These are phyloP conservation scores for Plecotus auritus DNA, from an alignment of 2,113 vertebrate species.

Conservation along the genomic window DNA sequence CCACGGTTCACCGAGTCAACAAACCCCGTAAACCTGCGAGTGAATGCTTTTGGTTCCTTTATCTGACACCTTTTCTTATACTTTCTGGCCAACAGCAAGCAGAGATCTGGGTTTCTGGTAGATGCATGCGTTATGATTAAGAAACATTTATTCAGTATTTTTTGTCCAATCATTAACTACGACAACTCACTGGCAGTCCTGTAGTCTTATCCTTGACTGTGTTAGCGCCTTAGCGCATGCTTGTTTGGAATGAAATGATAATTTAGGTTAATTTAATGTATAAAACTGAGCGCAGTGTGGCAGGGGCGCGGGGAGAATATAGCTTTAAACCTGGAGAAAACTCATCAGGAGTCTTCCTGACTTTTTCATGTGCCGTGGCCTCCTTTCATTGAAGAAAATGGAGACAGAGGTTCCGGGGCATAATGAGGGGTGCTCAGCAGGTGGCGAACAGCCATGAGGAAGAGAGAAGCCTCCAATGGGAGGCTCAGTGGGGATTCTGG, in stretches of 20 bases:
- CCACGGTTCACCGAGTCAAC: background rate
- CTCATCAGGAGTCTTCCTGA: background rate
- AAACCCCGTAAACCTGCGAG: background rate
- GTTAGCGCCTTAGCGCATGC: background rate
- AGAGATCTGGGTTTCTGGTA: background rate
- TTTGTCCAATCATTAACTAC: slow-evolving; percentile 23
- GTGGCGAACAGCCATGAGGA: background rate
- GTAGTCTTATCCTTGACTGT: background rate
- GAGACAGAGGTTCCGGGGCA: background rate
- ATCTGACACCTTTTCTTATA: background rate
- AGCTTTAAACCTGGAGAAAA: background rate
- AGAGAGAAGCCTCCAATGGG: background rate
- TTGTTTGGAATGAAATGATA: slow-evolving; percentile 29
- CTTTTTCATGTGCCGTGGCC: background rate
- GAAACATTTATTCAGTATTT: slow-evolving; percentile 42
- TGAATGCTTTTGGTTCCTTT: background rate
- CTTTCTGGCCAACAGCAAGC: background rate
- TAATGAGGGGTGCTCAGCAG: background rate
- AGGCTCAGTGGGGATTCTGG: background rate
- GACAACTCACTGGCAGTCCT: background rate
- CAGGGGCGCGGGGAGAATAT: background rate
- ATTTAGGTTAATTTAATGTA: background rate
- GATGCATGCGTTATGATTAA: slow-evolving; percentile 42
- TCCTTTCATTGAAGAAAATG: background rate
- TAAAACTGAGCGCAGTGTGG: background rate